These are phyloP conservation scores for Polydrusus tereticollis DNA, from an alignment of 2,888 invertebrate genomes.

Conservation along the genomic window DNA sequence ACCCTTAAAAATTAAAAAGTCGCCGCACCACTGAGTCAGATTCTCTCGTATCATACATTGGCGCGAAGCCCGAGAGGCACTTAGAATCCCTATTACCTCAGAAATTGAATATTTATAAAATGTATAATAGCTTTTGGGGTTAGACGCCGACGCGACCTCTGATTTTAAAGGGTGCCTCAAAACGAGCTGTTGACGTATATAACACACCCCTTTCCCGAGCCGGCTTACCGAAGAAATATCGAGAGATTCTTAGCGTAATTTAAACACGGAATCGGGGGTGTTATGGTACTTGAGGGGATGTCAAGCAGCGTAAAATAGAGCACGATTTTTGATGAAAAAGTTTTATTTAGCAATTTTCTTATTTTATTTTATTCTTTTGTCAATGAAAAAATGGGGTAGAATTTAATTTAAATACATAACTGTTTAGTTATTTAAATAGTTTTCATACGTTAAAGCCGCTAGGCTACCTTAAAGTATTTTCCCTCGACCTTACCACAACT, in stretches of 20 bases:
- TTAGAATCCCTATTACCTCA: conserved; percentile 38
- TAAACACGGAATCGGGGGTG: neutral
- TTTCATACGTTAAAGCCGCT: too few species aligned
- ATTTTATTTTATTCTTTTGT: too few species aligned
- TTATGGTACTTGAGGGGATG: too few species aligned
- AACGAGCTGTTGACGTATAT: conserved; percentile 24
- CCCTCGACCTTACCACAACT: too few species aligned
- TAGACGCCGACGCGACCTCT: conserved; percentile 11
- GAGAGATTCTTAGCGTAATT: neutral
- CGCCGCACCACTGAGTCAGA: neutral
- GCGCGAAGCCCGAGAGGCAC: conserved; percentile 19
- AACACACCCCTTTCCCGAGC: conserved; percentile 13
- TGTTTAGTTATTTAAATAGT: too few species aligned
- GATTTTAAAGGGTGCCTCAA: conserved; percentile 22
- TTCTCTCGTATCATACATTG: neutral
- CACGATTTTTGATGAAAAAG: too few species aligned
- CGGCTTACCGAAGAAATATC: conserved; percentile 14
- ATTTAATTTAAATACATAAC: too few species aligned
- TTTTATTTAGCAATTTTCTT: too few species aligned
- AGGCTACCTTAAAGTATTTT: too few species aligned
- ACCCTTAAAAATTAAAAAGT: neutral
- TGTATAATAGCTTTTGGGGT: conserved; percentile 38
- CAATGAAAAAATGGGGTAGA: too few species aligned
- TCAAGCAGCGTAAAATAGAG: too few species aligned
- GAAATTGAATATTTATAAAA: conserved; percentile 48